A percentile compares a stretch with the other conserved stretches of the same genome.
phyloP scores from a whole-genome alignment of 2,113 vertebrate species.

The Amblyornis subalaris region DNA sequence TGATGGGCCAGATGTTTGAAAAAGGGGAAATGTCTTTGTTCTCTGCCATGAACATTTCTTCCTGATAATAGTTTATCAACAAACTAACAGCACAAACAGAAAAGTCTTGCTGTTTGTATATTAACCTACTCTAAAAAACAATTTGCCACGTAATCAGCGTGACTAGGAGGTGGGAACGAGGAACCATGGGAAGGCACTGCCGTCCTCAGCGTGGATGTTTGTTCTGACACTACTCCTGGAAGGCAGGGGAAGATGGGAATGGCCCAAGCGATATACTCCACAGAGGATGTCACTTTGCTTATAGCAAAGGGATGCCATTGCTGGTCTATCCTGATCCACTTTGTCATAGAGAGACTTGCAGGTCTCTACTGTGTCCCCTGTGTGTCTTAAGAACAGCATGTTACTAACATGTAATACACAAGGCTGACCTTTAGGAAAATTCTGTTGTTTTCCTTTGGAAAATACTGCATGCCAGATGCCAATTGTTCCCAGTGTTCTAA shows the following conservation, averaged over 20 bases:
- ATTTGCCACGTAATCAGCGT: background rate
- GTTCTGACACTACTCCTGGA: background rate
- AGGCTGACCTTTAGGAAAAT: slow-evolving; percentile 37
- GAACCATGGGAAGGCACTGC: background rate
- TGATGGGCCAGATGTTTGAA: background rate
- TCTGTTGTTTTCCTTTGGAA: slow-evolving; percentile 45
- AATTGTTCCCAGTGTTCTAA: slow-evolving; percentile 45
- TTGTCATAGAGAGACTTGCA: background rate
- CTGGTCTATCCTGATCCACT: accelerated
- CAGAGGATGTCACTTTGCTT: background rate
- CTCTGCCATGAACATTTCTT: background rate
- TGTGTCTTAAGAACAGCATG: background rate
- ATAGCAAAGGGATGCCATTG: accelerated
- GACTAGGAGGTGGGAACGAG: background rate
- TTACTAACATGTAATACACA: slow-evolving; percentile 24
- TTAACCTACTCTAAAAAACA: background rate
- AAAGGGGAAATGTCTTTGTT: background rate
- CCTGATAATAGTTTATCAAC: background rate
- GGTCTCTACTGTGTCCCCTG: slow-evolving; percentile 17
- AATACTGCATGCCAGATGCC: slow-evolving; percentile 17
- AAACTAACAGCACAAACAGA: background rate
- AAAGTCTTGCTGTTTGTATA: background rate
- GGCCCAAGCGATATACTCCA: background rate
- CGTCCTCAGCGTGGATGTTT: accelerated
- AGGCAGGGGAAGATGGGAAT: background rate